phyloP scores from a whole-genome alignment of 2,797 vertebrate genomes.

The Diplodus puntazzo region DNA sequence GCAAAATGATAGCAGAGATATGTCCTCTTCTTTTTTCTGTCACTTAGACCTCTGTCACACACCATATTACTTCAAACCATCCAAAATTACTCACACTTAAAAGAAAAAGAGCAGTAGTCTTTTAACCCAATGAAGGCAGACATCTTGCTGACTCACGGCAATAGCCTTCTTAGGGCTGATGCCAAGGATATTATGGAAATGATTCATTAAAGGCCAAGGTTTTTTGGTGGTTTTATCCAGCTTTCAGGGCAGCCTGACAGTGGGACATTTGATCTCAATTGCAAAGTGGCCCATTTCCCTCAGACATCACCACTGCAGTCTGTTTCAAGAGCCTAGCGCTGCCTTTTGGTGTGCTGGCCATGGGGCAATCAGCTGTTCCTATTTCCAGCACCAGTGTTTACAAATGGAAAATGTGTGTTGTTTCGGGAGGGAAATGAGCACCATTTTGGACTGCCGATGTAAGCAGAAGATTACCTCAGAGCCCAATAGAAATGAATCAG shows the following conservation, averaged over 20 bases:
- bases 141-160: conserved; percentile 82
- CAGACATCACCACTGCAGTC: conserved; percentile 73
- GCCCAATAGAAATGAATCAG: conserved; percentile 76
- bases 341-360: conserved; percentile 62
- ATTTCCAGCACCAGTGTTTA: conserved; percentile 73
- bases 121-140: conserved; percentile 77
- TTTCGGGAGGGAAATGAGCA: conserved; percentile 77
- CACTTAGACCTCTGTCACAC: conserved; percentile 66
- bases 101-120: conserved; percentile 51
- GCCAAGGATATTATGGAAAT: conserved; percentile 84
- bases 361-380: conserved; percentile 77
- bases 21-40: conserved; percentile 56
- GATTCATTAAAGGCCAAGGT: conserved; percentile 79
- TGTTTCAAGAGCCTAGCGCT: conserved; percentile 66
- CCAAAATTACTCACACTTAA: conserved; percentile 57
- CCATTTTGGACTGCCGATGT: conserved; percentile 73
- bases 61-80: conserved; percentile 53
- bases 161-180: conserved; percentile 66
- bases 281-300: conserved; percentile 79
- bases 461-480: conserved; percentile 77
- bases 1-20: conserved; percentile 57
- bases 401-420: conserved; percentile 78
- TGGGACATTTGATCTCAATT: conserved; percentile 79
- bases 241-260: conserved; percentile 75
- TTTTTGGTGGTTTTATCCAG: conserved; percentile 77